Conservation (phyloP, 1,140 invertebrate species). For the Melitaea cinxia region DNA sequence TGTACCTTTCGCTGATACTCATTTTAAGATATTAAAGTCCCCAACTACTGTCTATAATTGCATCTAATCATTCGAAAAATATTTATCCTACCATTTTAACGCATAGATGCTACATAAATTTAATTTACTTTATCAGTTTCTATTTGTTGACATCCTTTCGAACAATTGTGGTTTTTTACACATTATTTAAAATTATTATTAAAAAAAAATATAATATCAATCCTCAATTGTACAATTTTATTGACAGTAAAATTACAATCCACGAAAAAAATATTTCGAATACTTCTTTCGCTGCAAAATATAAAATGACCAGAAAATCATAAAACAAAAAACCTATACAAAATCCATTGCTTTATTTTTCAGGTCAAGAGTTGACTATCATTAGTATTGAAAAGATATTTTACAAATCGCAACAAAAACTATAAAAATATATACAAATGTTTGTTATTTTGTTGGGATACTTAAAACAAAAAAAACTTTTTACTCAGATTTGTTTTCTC, state of each 20-base stretch:
- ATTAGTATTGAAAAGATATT: conserved; percentile 18
- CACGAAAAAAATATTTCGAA: conserved; percentile 19
- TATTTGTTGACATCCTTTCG: too few relatives aligned
- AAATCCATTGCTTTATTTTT: conserved; percentile 14
- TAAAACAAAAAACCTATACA: conserved; percentile 19
- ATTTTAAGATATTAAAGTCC: too few relatives aligned
- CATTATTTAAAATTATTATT: too few relatives aligned
- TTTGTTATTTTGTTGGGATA: background rate
- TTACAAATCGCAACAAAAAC: conserved; percentile 7
- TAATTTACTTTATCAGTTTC: too few relatives aligned
- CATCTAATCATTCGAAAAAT: too few relatives aligned
- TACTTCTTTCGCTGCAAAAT: conserved; percentile 12
- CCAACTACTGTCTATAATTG: too few relatives aligned
- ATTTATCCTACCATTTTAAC: too few relatives aligned
- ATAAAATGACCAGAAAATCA: conserved; percentile 9
- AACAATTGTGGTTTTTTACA: too few relatives aligned
- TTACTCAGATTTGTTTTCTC: background rate
- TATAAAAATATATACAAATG: background rate
- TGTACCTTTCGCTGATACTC: too few relatives aligned
- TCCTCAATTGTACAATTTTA: conserved; percentile 22
- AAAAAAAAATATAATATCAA: conserved; percentile 14
- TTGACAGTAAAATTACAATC: conserved; percentile 22
- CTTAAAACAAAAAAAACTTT: background rate
- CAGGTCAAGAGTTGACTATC: conserved; percentile 8
- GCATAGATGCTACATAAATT: too few relatives aligned